A percentile compares a stretch with the other conserved stretches of the same genome.
Conservation (phyloP, 1,140 invertebrate species). For the Parapsyche elsis region DNA sequence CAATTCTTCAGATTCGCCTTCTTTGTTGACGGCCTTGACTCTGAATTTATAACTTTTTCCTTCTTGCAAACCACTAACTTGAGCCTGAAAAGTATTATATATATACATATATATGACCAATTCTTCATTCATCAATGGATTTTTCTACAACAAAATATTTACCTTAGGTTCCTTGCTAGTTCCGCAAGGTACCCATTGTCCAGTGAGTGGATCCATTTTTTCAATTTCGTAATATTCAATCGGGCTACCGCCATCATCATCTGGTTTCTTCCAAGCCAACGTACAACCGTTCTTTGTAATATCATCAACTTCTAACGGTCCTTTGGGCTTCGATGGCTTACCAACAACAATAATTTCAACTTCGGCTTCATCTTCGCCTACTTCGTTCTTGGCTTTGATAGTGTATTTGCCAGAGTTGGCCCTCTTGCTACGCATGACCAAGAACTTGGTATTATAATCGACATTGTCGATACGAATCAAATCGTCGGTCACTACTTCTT, state of each 20-base stretch:
- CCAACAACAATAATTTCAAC: slow-evolving; percentile 89
- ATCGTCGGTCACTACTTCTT: slow-evolving; percentile 76
- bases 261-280: slow-evolving; percentile 92
- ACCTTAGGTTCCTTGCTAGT: slow-evolving; percentile 66
- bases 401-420: slow-evolving; percentile 91
- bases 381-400: slow-evolving; percentile 91
- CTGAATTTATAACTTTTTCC: slow-evolving; percentile 99
- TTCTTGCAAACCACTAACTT: slow-evolving; percentile 87
- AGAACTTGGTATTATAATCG: slow-evolving; percentile 92
- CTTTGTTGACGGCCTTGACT: slow-evolving; percentile 98
- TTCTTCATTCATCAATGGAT: not conserved
- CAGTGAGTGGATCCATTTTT: slow-evolving; percentile 93
- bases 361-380: slow-evolving; percentile 93
- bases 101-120: not conserved
- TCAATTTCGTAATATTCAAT: slow-evolving; percentile 98
- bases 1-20: slow-evolving; percentile 96
- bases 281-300: slow-evolving; percentile 95
- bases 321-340: slow-evolving; percentile 84
- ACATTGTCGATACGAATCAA: slow-evolving; percentile 83
- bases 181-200: slow-evolving; percentile 91
- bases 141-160: too few relatives aligned
- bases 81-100: slow-evolving; percentile 66
- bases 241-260: slow-evolving; percentile 91
- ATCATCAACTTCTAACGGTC: slow-evolving; percentile 89
- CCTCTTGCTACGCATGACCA: slow-evolving; percentile 84